A percentile compares a stretch with the other conserved stretches of the same genome.
phyloP scores from a whole-genome alignment of 2,797 vertebrate genomes.

The Macroramphosus scolopax region DNA sequence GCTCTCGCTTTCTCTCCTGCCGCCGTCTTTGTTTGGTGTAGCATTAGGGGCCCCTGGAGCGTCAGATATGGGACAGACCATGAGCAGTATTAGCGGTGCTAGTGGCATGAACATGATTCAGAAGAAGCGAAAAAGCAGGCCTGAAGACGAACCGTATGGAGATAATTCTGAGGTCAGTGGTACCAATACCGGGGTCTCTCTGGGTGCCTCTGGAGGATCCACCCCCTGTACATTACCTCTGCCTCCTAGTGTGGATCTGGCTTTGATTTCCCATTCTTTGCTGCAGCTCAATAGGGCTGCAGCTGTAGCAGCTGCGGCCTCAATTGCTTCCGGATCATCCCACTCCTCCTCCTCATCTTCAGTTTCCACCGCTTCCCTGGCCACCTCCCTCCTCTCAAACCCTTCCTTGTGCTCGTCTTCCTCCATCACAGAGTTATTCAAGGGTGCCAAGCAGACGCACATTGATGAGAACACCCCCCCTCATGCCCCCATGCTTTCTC shows the following conservation, averaged over 20 bases:
- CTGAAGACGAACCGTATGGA: conserved; percentile 71
- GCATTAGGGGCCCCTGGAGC: conserved; percentile 60
- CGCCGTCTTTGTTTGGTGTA: conserved; percentile 84
- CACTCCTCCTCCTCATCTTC: conserved; percentile 68
- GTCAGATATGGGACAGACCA: conserved; percentile 64
- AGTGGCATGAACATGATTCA: conserved; percentile 59
- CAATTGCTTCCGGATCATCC: conserved; percentile 59
- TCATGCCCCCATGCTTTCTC: conserved; percentile 71
- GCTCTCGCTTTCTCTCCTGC: conserved; percentile 88
- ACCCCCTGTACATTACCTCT: conserved; percentile 75
- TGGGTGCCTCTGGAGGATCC: conserved; percentile 62
- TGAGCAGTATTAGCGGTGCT: conserved; percentile 43
- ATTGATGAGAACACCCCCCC: conserved; percentile 83
- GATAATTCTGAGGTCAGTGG: conserved; percentile 63
- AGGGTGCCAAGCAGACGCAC: conserved; percentile 74
- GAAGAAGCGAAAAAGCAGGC: conserved; percentile 69
- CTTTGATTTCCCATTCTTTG: conserved; percentile 81
- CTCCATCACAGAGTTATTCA: conserved; percentile 73
- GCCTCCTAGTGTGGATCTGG: conserved; percentile 78
- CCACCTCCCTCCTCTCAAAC: conserved; percentile 70
- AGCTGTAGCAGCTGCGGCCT: conserved; percentile 69
- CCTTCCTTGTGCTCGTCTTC: conserved; percentile 74
- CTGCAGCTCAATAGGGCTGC: conserved; percentile 79
- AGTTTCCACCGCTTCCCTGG: conserved; percentile 69
- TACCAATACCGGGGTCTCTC: conserved; percentile 51